These are phyloP conservation scores for Sinocyclocheilus anophthalmus DNA, from an alignment of 2,113 vertebrate species.

Conservation along the genomic window DNA sequence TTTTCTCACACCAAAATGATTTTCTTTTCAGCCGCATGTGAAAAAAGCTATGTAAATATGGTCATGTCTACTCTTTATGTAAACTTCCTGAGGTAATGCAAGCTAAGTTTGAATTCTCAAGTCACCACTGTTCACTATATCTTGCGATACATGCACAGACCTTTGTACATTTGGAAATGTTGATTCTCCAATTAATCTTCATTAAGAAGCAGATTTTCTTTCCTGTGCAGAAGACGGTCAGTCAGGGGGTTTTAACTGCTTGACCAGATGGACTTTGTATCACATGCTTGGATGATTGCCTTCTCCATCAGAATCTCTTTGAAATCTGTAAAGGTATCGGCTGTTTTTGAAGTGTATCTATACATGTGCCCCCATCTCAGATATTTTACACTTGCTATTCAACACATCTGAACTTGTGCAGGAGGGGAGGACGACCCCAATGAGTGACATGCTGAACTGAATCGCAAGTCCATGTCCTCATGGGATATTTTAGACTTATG, in stretches of 20 bases:
- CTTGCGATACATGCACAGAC: slow-evolving; percentile 58
- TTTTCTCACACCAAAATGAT: slow-evolving; percentile 49
- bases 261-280: slow-evolving; percentile 57
- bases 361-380: slow-evolving; percentile 51
- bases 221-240: slow-evolving; percentile 10
- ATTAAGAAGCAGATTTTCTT: slow-evolving; percentile 37
- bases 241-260: slow-evolving; percentile 53
- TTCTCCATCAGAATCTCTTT: slow-evolving; percentile 56
- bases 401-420: slow-evolving; percentile 53
- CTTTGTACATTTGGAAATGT: slow-evolving; percentile 64
- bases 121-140: slow-evolving; percentile 59
- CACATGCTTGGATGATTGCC: slow-evolving; percentile 65
- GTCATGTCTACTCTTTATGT: slow-evolving; percentile 76
- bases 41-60: slow-evolving; percentile 76
- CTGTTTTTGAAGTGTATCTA: slow-evolving; percentile 64
- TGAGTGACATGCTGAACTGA: slow-evolving; percentile 67
- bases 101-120: slow-evolving; percentile 62
- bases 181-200: slow-evolving; percentile 57
- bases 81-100: slow-evolving; percentile 68
- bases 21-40: slow-evolving; percentile 77
- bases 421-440: slow-evolving; percentile 41
- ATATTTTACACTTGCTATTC: slow-evolving; percentile 58
- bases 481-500: slow-evolving; percentile 96
- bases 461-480: slow-evolving; percentile 71
- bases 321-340: slow-evolving; percentile 60